Percentiles rank a stretch among this genome's conserved stretches.
Conservation (phyloP, 2,888 invertebrate genomes). For the Drosophila phalerata region DNA sequence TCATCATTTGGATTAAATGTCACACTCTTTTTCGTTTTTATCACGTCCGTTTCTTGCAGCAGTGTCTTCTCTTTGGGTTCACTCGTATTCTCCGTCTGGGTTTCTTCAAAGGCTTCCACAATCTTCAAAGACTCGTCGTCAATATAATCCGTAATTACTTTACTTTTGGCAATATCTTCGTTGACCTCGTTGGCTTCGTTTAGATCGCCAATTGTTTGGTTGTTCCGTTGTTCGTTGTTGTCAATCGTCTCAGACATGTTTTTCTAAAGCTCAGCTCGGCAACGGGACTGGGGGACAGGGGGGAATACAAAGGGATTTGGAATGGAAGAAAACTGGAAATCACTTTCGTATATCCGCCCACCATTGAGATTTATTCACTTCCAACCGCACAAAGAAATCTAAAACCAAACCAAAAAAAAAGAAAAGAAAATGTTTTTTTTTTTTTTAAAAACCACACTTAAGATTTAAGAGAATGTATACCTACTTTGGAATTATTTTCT, state of each 20-base stretch:
- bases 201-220: constrained; percentile 66
- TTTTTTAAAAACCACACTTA: not conserved
- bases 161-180: constrained; percentile 23
- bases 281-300: constrained; percentile 21
- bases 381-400: constrained; percentile 47
- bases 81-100: not conserved
- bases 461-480: not conserved
- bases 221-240: constrained; percentile 61
- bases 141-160: constrained; percentile 26
- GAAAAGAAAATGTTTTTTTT: not conserved
- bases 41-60: constrained; percentile 4
- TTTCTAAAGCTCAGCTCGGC: constrained; percentile 27
- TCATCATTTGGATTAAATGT: constrained; percentile 84
- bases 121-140: constrained; percentile 54
- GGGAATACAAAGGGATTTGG: constrained; percentile 63
- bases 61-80: constrained; percentile 3
- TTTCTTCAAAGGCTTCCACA: constrained; percentile 54
- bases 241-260: constrained; percentile 78
- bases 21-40: constrained; percentile 81
- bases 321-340: constrained; percentile 67
- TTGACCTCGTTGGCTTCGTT: constrained; percentile 53
- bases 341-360: constrained; percentile 57
- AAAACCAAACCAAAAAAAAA: constrained; percentile 13
- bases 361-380: constrained; percentile 60
- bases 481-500: not conserved